Evolutionary conservation across 2,888 invertebrate genomes (phyloP), one percentile per base, ranked within the genome.

Genomic region (Ametastegia equiseti): DNA sequence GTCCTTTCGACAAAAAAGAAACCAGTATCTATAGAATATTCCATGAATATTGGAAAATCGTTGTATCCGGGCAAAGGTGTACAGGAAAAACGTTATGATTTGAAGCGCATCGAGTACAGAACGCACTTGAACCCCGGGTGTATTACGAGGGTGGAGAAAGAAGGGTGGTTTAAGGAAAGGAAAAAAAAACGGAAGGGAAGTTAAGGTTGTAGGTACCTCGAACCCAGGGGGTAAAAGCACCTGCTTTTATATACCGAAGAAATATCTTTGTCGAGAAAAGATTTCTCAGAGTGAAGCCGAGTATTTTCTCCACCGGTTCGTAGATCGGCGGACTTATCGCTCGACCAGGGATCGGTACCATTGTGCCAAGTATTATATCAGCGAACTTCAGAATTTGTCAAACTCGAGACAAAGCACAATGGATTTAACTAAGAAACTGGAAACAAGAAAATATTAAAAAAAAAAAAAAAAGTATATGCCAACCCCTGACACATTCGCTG

Each of bases 81-180:
- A 50, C 33, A 36, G 77, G n/a, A 33, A 73, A 45, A 73, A 15
- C 19, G 47, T 27, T 4, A 19, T 27, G 30, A 73, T 73, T 73
- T 50, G n/a, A 27, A 36, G 73, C 73, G 50, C 50, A 33, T 45
- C 33, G 33, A 36, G 50, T 30, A 50, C 36, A 33, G 6, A 33
- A 33, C 39, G 57, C 39, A 57, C 77, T 57, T 77, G 11, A 57
- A 6, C 54, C 77, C 47, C 47, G 57, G 57, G 33, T 54, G 57
- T 57, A 77, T 77, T 57, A 57, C 57, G 77, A 15, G 23, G 11
- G 19, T 15, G 30, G 4, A 7, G 42, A 19, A 36, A 19, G 27
- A 77, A 57, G 57, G 57, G 77, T 77, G 15, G 57, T 73, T 47
- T 47, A 73, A 73, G 6, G 15, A 1, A 1, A 45, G 39, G 23